phyloP scores from a whole-genome alignment of 2,113 vertebrate species.

The Cyphomyrus discorhynchus region DNA sequence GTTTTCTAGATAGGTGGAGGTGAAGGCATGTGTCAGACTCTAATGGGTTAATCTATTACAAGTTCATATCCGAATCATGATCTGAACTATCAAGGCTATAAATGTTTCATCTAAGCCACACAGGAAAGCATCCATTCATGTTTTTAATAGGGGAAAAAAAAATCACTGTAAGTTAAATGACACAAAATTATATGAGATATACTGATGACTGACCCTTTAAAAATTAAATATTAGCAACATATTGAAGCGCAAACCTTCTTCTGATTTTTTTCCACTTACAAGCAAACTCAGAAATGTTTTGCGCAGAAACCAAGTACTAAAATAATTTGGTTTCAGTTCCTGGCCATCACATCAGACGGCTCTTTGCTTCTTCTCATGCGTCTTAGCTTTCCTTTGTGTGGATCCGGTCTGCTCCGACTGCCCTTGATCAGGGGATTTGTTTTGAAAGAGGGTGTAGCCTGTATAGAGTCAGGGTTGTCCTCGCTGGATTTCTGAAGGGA shows the following conservation, averaged over 20 bases:
- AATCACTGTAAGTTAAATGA: not conserved
- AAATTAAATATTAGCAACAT: too few species aligned
- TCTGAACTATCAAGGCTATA: not conserved
- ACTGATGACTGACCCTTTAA: not conserved
- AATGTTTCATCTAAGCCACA: not conserved
- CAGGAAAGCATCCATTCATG: not conserved
- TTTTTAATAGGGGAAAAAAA: not conserved
- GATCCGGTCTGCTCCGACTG: conserved; percentile 23
- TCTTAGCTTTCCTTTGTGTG: conserved; percentile 38
- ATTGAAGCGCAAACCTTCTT: not conserved
- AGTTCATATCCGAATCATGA: not conserved
- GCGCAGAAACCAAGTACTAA: conserved; percentile 34
- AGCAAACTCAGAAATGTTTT: conserved; percentile 22
- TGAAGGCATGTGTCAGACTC: not conserved
- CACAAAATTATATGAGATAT: not conserved
- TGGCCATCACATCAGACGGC: not conserved
- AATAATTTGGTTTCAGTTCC: conserved; percentile 35
- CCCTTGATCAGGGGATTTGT: conserved; percentile 28
- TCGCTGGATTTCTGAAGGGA: not conserved
- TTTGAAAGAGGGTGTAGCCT: conserved; percentile 21
- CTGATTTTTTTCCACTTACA: not conserved
- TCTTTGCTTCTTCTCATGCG: conserved; percentile 16
- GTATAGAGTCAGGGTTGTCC: not conserved
- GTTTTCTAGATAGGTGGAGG: not conserved
- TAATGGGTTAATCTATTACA: not conserved